Evolutionary conservation across 2,113 vertebrate species (phyloP).

Genomic region (Cryptotis parvus): DNA sequence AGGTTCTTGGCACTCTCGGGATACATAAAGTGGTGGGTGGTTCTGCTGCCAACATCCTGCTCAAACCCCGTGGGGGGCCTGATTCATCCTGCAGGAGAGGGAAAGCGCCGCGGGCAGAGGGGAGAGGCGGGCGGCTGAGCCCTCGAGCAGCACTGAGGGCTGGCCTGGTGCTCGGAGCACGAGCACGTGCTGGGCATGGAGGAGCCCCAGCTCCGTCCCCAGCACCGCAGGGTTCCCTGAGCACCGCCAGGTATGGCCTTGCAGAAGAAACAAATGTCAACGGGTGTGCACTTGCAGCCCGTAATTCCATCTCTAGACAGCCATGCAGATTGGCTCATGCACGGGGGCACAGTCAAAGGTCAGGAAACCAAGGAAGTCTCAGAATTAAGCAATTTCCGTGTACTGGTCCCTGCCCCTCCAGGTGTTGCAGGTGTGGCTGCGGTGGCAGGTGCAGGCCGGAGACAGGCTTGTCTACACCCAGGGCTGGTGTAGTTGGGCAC

Average conservation of each 20-base stretch:
- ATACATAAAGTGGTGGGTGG: slow-evolving; percentile 99
- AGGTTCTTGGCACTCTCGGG: slow-evolving; percentile 99
- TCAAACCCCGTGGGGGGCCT: slow-evolving; percentile 98
- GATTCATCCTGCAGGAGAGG: slow-evolving; percentile 93
- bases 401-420: no score
- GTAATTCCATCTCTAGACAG: background rate
- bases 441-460: no score
- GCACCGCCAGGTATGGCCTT: no score
- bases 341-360: background rate
- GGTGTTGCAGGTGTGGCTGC: no score
- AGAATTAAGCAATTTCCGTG: slow-evolving; percentile 17
- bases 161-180: no score
- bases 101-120: background rate
- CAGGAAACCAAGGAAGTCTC: background rate
- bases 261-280: background rate
- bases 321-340: background rate
- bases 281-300: background rate
- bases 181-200: no score
- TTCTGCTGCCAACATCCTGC: slow-evolving; percentile 94
- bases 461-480: no score
- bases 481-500: no score
- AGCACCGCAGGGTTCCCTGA: no score
- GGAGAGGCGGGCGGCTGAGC: no score
- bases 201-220: no score
- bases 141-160: no score